Evolutionary conservation across 2,797 vertebrate species (phyloP), one percentile per base, ranked within the genome.

Genomic region (Neopelma chrysocephalum): DNA sequence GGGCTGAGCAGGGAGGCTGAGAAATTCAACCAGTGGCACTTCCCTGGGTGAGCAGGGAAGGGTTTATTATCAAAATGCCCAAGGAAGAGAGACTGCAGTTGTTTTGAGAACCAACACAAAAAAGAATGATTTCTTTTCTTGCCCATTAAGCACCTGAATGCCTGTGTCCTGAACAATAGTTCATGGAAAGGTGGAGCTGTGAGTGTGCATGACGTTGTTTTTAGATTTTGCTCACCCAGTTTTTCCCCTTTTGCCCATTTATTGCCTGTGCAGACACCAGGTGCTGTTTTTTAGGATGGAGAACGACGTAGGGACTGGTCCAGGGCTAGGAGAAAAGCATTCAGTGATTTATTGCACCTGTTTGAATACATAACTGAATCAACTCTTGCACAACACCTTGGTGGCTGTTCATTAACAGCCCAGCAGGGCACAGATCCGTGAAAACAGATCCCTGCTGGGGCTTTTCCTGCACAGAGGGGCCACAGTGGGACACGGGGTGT

Each of bases 371-470:
- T 93, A 90, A 96, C 93, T 18, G 50, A 43, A 32, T 19, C 10
- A 16, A 32, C 16, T 53, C 79, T 96, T 94, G 91, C 31, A 7
- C 77, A 91, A 90, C 29, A n/a, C 53, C 85, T 27, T 4, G 0
- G 42, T 12, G n/a, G 97, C 91, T 97, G 93, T 29, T 93, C 11
- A 92, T 96, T 96, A 95, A 96, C 95, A 1, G 7, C 27, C 4
- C 51, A 31, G 62, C 73, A 27, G 57, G 12, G 72, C 42, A 3
- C 3, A 2, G 21, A 38, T 0, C 76, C 7, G 22, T 17, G 78
- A 25, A 6, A 34, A 4, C 47, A 2, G 47, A n/a, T 8, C 73
- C 69, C 82, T 47, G 60, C n/a, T 3, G 5, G 61, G 76, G 45
- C 2, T 70, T 47, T 34, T 90, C 79, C 78, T 45, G 36, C 6